Evolutionary conservation across 2,113 vertebrate genomes (phyloP), one percentile per base, ranked within the genome.

Genomic region (Oxygymnocypris stewartii): DNA sequence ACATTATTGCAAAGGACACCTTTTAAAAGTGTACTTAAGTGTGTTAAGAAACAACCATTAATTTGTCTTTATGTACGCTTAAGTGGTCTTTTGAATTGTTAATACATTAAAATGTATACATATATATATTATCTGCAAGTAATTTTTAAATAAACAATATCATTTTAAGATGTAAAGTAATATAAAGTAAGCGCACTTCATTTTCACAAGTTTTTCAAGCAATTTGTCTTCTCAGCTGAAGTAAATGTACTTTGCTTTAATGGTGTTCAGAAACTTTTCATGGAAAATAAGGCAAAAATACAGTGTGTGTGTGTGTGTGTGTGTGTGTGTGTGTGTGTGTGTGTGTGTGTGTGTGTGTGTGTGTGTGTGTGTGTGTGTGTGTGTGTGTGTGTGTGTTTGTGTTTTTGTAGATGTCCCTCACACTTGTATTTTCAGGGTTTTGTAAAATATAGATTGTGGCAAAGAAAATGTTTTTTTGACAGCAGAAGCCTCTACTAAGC

Each of bases 401-500:
- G 28, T 31, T 31, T 31, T 40, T 75, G 42, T 75, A 13, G 23
- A 76, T 76, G 74, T 76, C 74, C 74, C 49, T 76, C 74, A 76
- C 42, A 49, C 74, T 76, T 47, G 6, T 76, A 76, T 76, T 25
- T 76, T 76, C 74, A 76, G n/a, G 74, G 11, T 49, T 76, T 76
- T 76, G 40, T 76, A 49, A 76, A 76, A 76, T 76, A 47, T 14
- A 76, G 9, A 76, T 76, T 49, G 42, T 76, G 74, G 42, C 42
- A 44, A 76, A 76, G 74, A 76, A 76, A 76, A 76, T 49, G 12
- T 47, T 16, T 76, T 31, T 76, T 16, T 76, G 74, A 76, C 74
- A 76, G 74, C n/a, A 76, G 74, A 76, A 44, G 42, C 42, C 74
- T 76, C 74, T 76, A 2, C 74, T 49, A 76, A 76, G 74, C 74